Percentiles rank a stretch among this genome's conserved stretches.
Evolutionary conservation across 2,797 vertebrate species (phyloP).

Genomic region (Apogon hyalosoma): DNA sequence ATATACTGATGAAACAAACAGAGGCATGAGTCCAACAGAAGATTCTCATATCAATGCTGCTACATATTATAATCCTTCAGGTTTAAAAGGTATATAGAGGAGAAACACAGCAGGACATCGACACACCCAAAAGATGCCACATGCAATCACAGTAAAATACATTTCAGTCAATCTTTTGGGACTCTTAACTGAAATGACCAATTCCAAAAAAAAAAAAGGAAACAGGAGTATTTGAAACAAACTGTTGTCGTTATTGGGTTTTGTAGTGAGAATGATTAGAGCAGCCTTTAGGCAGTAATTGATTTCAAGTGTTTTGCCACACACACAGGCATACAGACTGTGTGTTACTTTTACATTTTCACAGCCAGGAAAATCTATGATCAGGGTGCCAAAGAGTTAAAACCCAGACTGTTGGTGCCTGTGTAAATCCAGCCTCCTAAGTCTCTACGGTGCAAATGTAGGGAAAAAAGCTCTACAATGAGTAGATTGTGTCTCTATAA

Average conservation of each 20-base stretch:
- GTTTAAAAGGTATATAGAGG: conserved; percentile 44
- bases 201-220: conserved; percentile 26
- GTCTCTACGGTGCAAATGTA: conserved; percentile 63
- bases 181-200: conserved; percentile 6
- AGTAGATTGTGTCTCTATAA: conserved; percentile 59
- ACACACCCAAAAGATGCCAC: conserved; percentile 40
- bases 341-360: conserved; percentile 46
- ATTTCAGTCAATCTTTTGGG: conserved; percentile 28
- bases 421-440: conserved; percentile 61
- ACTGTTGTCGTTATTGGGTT: conserved; percentile 19
- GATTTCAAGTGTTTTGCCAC: conserved; percentile 50
- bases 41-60: conserved; percentile 63
- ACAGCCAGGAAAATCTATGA: conserved; percentile 53
- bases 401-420: conserved; percentile 69
- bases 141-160: conserved; percentile 35
- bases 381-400: conserved; percentile 77
- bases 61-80: conserved; percentile 60
- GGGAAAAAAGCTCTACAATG: conserved; percentile 33
- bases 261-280: conserved; percentile 17
- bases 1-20: conserved; percentile 47
- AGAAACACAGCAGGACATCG: conserved; percentile 26
- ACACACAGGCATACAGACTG: conserved; percentile 22
- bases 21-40: conserved; percentile 46
- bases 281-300: conserved; percentile 5
- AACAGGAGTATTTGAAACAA: conserved; percentile 44